Conservation (phyloP, 2,113 vertebrate species). For the Ceyx margarethae region DNA sequence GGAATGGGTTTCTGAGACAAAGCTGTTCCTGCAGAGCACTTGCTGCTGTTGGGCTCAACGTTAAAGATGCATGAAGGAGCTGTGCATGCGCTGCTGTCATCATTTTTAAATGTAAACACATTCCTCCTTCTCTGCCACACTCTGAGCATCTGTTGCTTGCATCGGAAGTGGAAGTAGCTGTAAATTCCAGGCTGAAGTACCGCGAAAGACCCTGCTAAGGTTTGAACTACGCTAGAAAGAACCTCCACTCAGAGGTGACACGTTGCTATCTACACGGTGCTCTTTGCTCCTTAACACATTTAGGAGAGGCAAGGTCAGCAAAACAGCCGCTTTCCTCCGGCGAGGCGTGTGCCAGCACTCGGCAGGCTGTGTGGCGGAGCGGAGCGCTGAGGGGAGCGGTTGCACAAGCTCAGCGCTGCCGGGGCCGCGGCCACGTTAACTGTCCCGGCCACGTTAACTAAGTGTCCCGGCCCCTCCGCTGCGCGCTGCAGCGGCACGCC, state of each 20-base stretch:
- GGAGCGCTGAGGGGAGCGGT: neutral
- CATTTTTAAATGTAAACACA: neutral
- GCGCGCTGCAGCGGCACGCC: neutral
- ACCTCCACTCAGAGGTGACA: neutral
- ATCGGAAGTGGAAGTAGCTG: neutral
- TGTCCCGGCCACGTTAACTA: neutral
- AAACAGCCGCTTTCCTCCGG: fast-evolving
- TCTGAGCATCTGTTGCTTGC: neutral
- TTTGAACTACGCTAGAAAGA: neutral
- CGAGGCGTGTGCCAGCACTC: neutral
- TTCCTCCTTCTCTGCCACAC: neutral
- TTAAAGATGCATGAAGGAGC: fast-evolving
- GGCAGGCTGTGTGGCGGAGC: neutral
- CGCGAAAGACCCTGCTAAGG: neutral
- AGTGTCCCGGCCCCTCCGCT: neutral
- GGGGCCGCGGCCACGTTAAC: neutral
- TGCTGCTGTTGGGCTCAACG: fast-evolving
- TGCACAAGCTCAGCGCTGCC: neutral
- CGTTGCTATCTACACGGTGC: fast-evolving
- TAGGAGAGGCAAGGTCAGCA: fast-evolving
- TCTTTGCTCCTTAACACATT: fast-evolving
- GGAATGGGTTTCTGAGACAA: neutral
- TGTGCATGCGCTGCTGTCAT: neutral
- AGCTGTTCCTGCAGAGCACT: neutral
- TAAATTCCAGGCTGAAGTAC: neutral